These are phyloP conservation scores for Germaria angustata DNA, from an alignment of 2,888 invertebrate species.

Conservation along the genomic window DNA sequence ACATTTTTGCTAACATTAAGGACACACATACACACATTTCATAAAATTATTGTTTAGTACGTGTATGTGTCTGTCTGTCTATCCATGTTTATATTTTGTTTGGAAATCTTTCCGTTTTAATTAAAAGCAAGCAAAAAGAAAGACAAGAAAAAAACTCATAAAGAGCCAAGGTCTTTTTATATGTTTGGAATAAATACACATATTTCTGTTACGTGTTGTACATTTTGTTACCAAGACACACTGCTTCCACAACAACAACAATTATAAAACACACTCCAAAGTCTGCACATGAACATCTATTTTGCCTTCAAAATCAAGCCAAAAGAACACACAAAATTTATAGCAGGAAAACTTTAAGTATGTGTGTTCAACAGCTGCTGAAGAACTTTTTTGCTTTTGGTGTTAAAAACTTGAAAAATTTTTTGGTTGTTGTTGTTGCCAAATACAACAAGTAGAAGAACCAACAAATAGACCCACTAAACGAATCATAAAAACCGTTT, in stretches of 20 bases:
- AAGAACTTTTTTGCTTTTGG: slow-evolving; percentile 1
- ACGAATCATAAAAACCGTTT: slow-evolving; percentile 17
- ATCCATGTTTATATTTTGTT: background rate
- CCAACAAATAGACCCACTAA: slow-evolving; percentile 7
- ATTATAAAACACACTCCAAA: background rate
- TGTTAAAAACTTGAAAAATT: slow-evolving; percentile 16
- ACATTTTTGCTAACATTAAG: background rate
- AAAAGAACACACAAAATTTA: slow-evolving; percentile 18
- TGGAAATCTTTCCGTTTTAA: background rate
- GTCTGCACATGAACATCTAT: background rate
- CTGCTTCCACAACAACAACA: background rate
- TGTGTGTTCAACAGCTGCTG: slow-evolving; percentile 16
- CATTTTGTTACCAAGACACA: background rate
- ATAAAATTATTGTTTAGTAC: too few relatives aligned
- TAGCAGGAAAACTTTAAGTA: slow-evolving; percentile 6
- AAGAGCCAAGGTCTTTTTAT: slow-evolving; percentile 4
- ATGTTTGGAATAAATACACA: background rate
- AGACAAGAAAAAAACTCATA: background rate
- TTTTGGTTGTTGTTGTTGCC: too few relatives aligned
- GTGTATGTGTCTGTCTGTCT: too few relatives aligned
- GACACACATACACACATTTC: background rate
- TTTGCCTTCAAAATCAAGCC: background rate
- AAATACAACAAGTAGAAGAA: background rate
- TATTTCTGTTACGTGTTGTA: background rate
- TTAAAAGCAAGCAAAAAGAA: background rate